These are phyloP conservation scores for Stichopus horrens DNA, from an alignment of 53 echinoderm and acorn worm genomes.

Conservation along the genomic window DNA sequence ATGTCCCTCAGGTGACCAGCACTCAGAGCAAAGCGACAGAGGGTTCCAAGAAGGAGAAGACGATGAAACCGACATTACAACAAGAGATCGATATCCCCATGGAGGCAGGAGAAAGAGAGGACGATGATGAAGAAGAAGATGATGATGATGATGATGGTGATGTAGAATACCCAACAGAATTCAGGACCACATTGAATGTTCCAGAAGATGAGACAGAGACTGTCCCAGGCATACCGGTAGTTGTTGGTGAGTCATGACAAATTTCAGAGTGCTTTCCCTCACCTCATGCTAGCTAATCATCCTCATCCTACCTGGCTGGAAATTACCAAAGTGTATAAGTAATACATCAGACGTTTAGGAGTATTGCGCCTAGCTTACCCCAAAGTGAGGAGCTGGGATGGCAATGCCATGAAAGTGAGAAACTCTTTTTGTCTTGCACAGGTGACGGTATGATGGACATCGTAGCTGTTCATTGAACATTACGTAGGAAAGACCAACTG, in stretches of 20 bases:
- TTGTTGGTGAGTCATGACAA: constrained; percentile 52
- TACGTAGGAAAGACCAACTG: no score
- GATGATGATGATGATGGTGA: constrained; percentile 40
- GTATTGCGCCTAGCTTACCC: no score
- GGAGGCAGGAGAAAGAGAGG: constrained; percentile 23
- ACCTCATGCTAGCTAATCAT: no score
- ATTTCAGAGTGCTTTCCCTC: background rate
- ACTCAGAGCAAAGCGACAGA: background rate
- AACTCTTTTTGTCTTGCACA: no score
- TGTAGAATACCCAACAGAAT: constrained; percentile 28
- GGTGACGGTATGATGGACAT: no score
- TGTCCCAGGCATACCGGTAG: constrained; percentile 45
- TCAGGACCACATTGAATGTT: constrained; percentile 37
- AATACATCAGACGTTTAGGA: no score
- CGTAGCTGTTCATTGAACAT: no score
- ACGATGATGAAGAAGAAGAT: constrained; percentile 36
- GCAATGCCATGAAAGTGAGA: no score
- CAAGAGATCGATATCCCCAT: background rate
- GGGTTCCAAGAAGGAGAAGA: background rate
- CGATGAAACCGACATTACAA: background rate
- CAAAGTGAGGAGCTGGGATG: no score
- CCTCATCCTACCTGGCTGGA: no score
- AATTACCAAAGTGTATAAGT: no score
- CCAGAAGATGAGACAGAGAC: constrained; percentile 35
- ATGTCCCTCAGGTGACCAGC: constrained; percentile 16